Evolutionary conservation across 2,888 invertebrate genomes (phyloP), one percentile per base, ranked within the genome.

Genomic region (Volucella inflata): DNA sequence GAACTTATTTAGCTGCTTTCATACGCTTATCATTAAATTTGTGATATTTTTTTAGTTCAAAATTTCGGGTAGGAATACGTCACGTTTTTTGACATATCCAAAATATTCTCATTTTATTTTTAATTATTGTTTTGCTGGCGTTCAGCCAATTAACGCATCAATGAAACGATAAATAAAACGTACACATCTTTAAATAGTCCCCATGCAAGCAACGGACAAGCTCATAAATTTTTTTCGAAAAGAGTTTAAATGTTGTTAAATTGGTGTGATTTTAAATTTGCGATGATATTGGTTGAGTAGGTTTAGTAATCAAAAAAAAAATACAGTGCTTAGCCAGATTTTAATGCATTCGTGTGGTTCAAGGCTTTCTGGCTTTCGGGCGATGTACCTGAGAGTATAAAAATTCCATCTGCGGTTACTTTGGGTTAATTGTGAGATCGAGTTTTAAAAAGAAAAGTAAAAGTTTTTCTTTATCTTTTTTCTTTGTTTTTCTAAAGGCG

Each of bases 71-170:
- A 8, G 51, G 36, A 36, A 53, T 50, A 44, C 44, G 60, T 68
- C 76, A 76, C 44, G 17, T 51, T 21, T 65, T 11, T 46, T 50
- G 50, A 17, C 50, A 50, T 2, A 50, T 57, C 57, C n/a, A 16
- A 59, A 51, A 67, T 51, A 14, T 50, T 14, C 42, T 14, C 46
- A 30, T 30, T 30, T 6, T 6, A 30, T 6, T 30, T 30, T 30
- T 3, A 30, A 30, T 30, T 30, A 6, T 30, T 30, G 6, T 30
- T 30, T 6, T 30, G 6, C 17, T 76, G 51, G 76, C 30, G 11
- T 2, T 6, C 11, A 11, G 60, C 76, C 67, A 76, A 68, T 59
- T 38, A 53, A 68, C 67, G 53, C 68, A 60, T 75, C 65, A 75
- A 67, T 75, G 67, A 44, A 40, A 40, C 14, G 17, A 57, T 30